Conservation (phyloP, 2,888 invertebrate genomes). For the Dendrolimus houi region DNA sequence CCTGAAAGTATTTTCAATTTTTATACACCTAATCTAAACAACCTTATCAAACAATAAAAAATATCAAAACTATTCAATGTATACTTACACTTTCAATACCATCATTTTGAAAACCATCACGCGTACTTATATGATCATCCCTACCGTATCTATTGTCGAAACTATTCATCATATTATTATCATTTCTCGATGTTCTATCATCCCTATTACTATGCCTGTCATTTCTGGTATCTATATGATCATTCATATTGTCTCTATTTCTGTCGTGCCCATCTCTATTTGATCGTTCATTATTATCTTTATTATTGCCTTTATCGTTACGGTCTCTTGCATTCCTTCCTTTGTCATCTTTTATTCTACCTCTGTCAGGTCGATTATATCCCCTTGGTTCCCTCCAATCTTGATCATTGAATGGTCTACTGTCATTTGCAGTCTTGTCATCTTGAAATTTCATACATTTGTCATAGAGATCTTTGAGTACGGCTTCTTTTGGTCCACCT, state of each 20-base stretch:
- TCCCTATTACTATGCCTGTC: slow-evolving; percentile 21
- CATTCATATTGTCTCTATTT: background rate
- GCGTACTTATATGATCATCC: slow-evolving; percentile 23
- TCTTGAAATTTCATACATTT: slow-evolving; percentile 71
- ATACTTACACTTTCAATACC: slow-evolving; percentile 46
- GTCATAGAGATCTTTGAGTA: slow-evolving; percentile 74
- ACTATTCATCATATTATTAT: slow-evolving; percentile 19
- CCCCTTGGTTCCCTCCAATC: slow-evolving; percentile 39
- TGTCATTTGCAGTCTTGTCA: slow-evolving; percentile 34
- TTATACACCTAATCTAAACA: too few relatives aligned
- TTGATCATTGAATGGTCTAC: slow-evolving; percentile 29
- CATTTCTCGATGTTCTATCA: slow-evolving; percentile 17
- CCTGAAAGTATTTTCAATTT: slow-evolving; percentile 15
- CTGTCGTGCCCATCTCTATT: background rate
- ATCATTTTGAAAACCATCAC: slow-evolving; percentile 38
- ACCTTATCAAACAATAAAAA: too few relatives aligned
- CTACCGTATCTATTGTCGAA: slow-evolving; percentile 21
- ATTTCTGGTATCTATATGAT: slow-evolving; percentile 18
- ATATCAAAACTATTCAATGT: too few relatives aligned
- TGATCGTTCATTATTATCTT: slow-evolving; percentile 15
- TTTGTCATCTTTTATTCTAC: slow-evolving; percentile 19
- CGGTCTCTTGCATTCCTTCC: slow-evolving; percentile 17
- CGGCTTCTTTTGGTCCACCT: slow-evolving; percentile 75
- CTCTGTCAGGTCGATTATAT: slow-evolving; percentile 32
- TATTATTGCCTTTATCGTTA: slow-evolving; percentile 22